Evolutionary conservation across 2,113 vertebrate genomes (phyloP).

Genomic region (Centropus bengalensis): DNA sequence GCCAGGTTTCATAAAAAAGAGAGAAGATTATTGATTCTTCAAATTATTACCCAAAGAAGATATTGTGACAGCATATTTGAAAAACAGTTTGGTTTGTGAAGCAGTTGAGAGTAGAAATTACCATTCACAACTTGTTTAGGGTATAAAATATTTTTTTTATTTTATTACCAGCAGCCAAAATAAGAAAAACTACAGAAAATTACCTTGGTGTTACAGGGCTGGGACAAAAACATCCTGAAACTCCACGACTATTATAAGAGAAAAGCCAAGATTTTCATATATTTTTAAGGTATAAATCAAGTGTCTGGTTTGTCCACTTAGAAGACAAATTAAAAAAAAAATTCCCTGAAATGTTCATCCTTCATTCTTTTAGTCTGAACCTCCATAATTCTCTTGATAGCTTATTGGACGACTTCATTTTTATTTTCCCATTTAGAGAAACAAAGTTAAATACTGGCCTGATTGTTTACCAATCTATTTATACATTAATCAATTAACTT

Average conservation of each 20-base stretch:
- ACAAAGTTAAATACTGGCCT: neutral
- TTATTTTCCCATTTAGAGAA: neutral
- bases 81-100: neutral
- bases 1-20: conserved; percentile 28
- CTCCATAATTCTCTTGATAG: neutral
- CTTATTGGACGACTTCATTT: neutral
- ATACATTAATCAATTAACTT: neutral
- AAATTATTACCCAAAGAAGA: conserved; percentile 50
- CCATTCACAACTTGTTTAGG: neutral
- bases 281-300: neutral
- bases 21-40: conserved; percentile 33
- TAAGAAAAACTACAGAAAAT: neutral
- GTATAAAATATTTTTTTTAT: conserved; percentile 30
- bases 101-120: neutral
- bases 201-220: neutral
- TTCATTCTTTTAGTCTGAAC: neutral
- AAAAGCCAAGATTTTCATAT: neutral
- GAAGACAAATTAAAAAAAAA: neutral
- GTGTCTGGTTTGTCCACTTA: neutral
- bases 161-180: conserved; percentile 17
- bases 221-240: neutral
- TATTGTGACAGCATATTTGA: conserved; percentile 26
- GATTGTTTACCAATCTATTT: neutral
- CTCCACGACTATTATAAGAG: neutral
- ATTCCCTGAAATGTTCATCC: neutral